Evolutionary conservation across 2,113 vertebrate species (phyloP).

Genomic region (Platanista minor): DNA sequence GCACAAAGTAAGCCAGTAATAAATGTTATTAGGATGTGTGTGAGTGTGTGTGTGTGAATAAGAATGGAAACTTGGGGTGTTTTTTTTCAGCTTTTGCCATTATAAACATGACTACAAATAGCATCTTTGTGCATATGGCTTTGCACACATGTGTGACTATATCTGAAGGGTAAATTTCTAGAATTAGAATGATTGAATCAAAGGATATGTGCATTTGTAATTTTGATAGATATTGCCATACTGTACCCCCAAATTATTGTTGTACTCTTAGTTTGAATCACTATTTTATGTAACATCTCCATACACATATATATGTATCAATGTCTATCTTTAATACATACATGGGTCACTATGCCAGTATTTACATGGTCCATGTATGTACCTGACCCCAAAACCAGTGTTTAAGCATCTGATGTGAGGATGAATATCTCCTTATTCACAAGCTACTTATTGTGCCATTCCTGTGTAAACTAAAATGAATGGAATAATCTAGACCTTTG

Average conservation of each 20-base stretch:
- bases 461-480: not conserved
- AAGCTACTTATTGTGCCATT: not conserved
- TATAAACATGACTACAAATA: not conserved
- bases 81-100: not conserved
- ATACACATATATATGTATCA: not conserved
- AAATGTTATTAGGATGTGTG: not conserved
- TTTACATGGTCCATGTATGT: not conserved
- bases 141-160: not conserved
- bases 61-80: not conserved
- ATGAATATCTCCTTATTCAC: not conserved
- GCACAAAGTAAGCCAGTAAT: not conserved
- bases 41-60: not conserved
- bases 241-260: not conserved
- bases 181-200: not conserved
- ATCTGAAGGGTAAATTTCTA: not conserved
- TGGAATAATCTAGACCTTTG: not conserved
- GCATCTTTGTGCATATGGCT: not conserved
- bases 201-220: not conserved
- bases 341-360: not conserved
- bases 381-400: not conserved
- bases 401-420: not conserved
- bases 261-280: not conserved
- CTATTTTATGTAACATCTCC: not conserved
- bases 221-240: not conserved
- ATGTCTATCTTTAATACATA: not conserved